Evolutionary conservation across 37 sponge, comb jelly and placozoan species (phyloP).

Genomic region (Tethya wilhelma): DNA sequence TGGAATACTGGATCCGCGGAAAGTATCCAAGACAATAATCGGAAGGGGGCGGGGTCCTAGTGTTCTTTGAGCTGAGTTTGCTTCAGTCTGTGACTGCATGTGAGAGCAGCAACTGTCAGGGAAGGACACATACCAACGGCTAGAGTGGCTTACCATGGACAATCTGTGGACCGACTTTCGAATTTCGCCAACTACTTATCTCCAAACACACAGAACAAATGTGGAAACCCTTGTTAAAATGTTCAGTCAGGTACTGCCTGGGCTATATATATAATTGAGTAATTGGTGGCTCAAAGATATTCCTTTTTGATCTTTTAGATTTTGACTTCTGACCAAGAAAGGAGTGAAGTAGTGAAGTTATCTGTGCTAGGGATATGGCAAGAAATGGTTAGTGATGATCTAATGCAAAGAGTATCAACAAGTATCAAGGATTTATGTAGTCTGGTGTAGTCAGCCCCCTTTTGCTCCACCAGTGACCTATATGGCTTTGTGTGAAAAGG

Average conservation of each 20-base stretch:
- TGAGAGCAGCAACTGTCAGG: too few species aligned
- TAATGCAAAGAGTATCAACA: too few species aligned
- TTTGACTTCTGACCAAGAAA: slow-evolving; percentile 23
- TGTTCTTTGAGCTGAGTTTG: too few species aligned
- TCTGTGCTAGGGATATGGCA: slow-evolving; percentile 20
- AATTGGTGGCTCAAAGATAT: neutral
- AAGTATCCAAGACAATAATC: too few species aligned
- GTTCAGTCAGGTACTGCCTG: slow-evolving; percentile 29
- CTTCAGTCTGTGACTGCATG: too few species aligned
- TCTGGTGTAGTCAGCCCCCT: neutral
- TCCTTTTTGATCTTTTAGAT: neutral
- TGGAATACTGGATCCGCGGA: too few species aligned
- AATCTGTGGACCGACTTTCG: slow-evolving; percentile 38
- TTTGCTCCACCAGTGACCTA: too few species aligned
- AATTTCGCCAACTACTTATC: slow-evolving; percentile 16
- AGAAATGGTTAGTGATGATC: slow-evolving; percentile 37
- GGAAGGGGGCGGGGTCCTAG: too few species aligned
- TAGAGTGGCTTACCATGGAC: slow-evolving; percentile 23
- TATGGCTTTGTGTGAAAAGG: too few species aligned
- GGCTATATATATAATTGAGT: neutral
- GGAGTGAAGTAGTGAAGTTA: slow-evolving; percentile 12
- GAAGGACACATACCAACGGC: too few species aligned
- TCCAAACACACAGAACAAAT: neutral
- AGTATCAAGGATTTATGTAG: neutral
- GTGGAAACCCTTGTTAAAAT: slow-evolving; percentile 17